Evolutionary conservation across 2,797 vertebrate species (phyloP), one percentile per base, ranked within the genome.

Genomic region (Poeciliopsis turneri): DNA sequence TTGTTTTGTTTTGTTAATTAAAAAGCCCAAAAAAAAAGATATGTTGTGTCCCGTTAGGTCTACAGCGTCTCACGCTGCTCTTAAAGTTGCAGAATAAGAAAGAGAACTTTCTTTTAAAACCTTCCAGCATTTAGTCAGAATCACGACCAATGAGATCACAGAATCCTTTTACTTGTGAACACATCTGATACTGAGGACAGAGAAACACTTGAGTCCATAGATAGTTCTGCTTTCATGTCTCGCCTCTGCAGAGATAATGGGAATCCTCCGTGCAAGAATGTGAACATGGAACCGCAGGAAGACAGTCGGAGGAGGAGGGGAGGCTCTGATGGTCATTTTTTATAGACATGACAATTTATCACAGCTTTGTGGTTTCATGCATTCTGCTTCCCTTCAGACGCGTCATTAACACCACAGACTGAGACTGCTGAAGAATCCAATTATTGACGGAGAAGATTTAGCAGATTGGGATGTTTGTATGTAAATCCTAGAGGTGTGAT

Each of bases 301-400:
- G 71, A 66, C 61, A 69, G 68, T 36, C 30, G 7, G 73, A 53
- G 30, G 30, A 75, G 13, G 16, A 33, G 33, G 33, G 55, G 66
- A 78, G 55, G 45, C 69, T 28, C 41, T 74, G 23, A 73, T 75
- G 72, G 74, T 73, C 78, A 78, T 55, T 74, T 47, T 88, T 82
- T 70, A 86, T 49, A 80, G 80, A 76, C 69, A 57, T 76, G 45
- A 89, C 30, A 69, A 83, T 82, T 85, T 75, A 82, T 82, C 73
- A 83, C 88, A 89, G 90, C 61, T 36, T 83, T 88, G 78, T 78
- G 81, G 83, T 90, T 86, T 84, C 75, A 39, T 74, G 78, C 77
- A 81, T 78, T 79, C 78, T 74, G 15, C 11, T 92, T 91, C 87
- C 84, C 86, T 84, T 75, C 81, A 91, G 86, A 92, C 88, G 89